Evolutionary conservation across 2,113 vertebrate genomes (phyloP).

Genomic region (Myodes glareolus): DNA sequence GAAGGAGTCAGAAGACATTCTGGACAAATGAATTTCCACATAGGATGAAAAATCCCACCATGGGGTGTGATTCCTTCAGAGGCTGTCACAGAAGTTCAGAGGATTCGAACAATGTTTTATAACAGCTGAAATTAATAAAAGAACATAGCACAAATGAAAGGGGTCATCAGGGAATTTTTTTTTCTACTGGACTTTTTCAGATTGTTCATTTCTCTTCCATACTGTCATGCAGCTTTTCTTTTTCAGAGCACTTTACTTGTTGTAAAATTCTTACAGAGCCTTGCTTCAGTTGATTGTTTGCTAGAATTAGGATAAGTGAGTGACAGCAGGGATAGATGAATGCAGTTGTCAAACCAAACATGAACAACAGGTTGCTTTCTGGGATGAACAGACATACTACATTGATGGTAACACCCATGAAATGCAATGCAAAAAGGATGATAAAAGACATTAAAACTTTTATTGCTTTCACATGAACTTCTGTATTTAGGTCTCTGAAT

Average conservation of each 20-base stretch:
- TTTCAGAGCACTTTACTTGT: not conserved
- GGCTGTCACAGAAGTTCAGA: not conserved
- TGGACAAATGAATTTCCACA: not conserved
- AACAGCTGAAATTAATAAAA: not conserved
- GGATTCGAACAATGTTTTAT: not conserved
- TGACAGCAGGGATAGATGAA: slow-evolving; percentile 32
- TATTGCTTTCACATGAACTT: slow-evolving; percentile 48
- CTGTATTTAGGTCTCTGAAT: not conserved
- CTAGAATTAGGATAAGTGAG: slow-evolving; percentile 66
- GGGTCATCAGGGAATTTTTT: not conserved
- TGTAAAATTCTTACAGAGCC: not conserved
- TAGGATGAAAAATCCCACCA: not conserved
- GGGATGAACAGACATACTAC: not conserved
- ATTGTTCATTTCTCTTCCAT: not conserved
- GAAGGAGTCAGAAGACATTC: not conserved
- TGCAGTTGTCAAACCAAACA: not conserved
- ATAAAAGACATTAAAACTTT: slow-evolving; percentile 66
- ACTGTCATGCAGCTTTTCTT: not conserved
- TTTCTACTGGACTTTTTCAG: not conserved
- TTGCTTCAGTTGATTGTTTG: slow-evolving; percentile 53
- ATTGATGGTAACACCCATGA: slow-evolving; percentile 28
- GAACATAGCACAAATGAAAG: not conserved
- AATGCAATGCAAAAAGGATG: slow-evolving; percentile 32
- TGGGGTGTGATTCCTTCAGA: not conserved
- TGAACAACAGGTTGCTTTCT: not conserved